Evolutionary conservation across 2,888 invertebrate genomes (phyloP).

Genomic region (Calliscelio sp.): DNA sequence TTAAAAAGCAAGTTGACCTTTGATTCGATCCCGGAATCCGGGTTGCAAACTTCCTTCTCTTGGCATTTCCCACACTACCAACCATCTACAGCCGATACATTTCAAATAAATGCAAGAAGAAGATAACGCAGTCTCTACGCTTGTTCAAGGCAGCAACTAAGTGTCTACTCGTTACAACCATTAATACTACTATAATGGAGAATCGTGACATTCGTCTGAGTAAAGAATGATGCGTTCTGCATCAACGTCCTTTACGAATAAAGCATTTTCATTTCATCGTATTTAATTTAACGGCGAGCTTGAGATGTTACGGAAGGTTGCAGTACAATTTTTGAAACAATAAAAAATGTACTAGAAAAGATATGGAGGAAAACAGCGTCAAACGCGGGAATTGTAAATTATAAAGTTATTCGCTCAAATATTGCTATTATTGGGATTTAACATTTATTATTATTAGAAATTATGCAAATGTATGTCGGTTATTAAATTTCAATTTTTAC

Average conservation of each 20-base stretch:
- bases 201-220: constrained; percentile 52
- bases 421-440: no score
- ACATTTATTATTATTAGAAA: no score
- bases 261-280: constrained; percentile 43
- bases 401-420: no score
- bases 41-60: neutral
- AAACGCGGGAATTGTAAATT: no score
- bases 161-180: constrained; percentile 54
- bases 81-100: constrained; percentile 49
- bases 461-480: no score
- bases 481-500: no score
- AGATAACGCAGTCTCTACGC: constrained; percentile 13
- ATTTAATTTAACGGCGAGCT: no score
- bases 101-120: constrained; percentile 47
- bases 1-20: constrained; percentile 12
- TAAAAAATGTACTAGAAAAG: no score
- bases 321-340: no score
- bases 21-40: neutral
- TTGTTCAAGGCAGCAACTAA: constrained; percentile 35
- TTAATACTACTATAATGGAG: constrained; percentile 56
- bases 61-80: neutral
- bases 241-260: constrained; percentile 46
- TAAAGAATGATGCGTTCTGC: constrained; percentile 46
- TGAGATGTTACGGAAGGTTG: no score
- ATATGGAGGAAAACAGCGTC: no score